Evolutionary conservation across 1,140 invertebrate genomes (phyloP).

Genomic region (Paraescarpia echinospica): DNA sequence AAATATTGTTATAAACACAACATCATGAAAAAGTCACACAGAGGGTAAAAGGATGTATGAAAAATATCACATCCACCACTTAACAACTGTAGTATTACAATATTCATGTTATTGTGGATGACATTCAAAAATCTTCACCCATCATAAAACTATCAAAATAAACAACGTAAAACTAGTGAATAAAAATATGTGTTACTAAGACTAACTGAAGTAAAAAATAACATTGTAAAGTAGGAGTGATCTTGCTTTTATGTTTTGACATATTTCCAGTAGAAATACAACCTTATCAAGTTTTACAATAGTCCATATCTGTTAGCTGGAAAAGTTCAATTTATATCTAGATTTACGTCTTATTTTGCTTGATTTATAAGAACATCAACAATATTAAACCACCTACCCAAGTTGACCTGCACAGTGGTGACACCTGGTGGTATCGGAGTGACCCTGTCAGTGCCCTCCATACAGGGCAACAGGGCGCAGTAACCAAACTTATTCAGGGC

Average conservation of each 20-base stretch:
- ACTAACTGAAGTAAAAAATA: not conserved
- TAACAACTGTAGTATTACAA: not conserved
- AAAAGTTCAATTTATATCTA: too few species aligned
- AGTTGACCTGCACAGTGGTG: not conserved
- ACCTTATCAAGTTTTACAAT: not conserved
- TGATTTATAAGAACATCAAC: too few species aligned
- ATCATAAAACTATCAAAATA: not conserved
- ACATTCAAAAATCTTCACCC: not conserved
- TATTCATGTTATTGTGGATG: not conserved
- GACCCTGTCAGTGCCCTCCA: not conserved
- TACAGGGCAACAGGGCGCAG: conserved; percentile 37
- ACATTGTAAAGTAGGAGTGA: not conserved
- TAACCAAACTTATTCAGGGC: conserved; percentile 37
- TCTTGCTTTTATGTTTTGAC: not conserved
- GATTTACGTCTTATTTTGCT: too few species aligned
- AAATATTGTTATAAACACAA: too few species aligned
- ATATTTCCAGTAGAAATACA: not conserved
- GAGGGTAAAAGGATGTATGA: not conserved
- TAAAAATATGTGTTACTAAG: not conserved
- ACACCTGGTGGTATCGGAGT: not conserved
- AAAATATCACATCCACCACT: not conserved
- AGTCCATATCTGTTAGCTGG: not conserved
- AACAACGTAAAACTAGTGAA: not conserved
- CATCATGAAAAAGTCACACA: too few species aligned
- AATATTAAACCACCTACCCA: not conserved